Base-by-base conservation (phyloP, 1,140 invertebrate species). In the Leptopilina boulardi region DNA sequence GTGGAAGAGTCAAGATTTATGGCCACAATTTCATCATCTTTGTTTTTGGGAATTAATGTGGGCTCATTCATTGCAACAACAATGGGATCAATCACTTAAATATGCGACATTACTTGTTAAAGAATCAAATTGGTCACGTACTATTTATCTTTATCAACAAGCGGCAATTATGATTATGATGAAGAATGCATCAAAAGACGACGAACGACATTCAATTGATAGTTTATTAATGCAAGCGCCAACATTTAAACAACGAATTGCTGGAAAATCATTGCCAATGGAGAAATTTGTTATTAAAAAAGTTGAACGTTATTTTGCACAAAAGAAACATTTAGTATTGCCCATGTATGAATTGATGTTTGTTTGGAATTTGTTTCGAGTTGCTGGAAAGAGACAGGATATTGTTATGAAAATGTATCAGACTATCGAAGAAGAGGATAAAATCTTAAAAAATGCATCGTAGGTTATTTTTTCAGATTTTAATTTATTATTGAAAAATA, bases 41-140 rank as follows among this genome's bases (percentile, higher is more conserved):
- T 98, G 97, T 87, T 98, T 95, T 88, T 99, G 98, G 98, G 98
- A 99, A 90, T 91, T 99, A 23, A 94, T 98, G 92, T 99, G 97
- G 97, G 94, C 96, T 9, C 93, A 97, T 85, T 94, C 94, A 80
- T 84, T 93, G n/a, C 88, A 92, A 76, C 89, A 91, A 44, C 90
- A 95, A 70, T 97, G 96, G 96, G 90, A 93, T 59, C 91, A 95
- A 83, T 95, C 96, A 9, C 90, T 94, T 44, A 90, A 93, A 30
- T 97, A 95, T 90, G 95, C 97, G 0, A 92, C 93, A 26, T 92
- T 92, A 66, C 90, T 99, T 18, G 90, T 95, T 5, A 91, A 94
- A 74, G 93, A 97, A 80, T 98, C 97, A 84, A 94, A 95, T 56
- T 99, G 98, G 98, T 99, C 97, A 0, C 93, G 94, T 23, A 96